A percentile compares a stretch with the other conserved stretches of the same genome.
These are phyloP conservation scores for Drosophila littoralis DNA, from an alignment of 1,140 invertebrate genomes.

Conservation along the genomic window DNA sequence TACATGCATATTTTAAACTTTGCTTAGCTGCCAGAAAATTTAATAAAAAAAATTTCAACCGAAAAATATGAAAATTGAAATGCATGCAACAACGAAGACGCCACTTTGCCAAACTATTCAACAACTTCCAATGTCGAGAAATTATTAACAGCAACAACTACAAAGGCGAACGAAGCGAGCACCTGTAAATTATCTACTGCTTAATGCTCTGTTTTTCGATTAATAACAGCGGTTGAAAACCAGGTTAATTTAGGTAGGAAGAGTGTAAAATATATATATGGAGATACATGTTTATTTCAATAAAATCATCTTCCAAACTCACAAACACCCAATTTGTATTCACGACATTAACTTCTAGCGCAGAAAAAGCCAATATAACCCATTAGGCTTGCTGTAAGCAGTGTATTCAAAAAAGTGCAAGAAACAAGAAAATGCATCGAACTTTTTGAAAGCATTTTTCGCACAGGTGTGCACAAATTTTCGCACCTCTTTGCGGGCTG, in stretches of 20 bases:
- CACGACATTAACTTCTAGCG: no score
- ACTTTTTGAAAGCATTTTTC: slow-evolving; percentile 78
- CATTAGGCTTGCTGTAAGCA: neutral
- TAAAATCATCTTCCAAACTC: no score
- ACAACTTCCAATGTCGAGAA: slow-evolving; percentile 62
- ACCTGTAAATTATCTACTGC: neutral
- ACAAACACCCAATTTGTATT: no score
- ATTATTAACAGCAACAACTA: slow-evolving; percentile 53
- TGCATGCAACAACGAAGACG: slow-evolving; percentile 41
- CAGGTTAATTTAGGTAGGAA: neutral
- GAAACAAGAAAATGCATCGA: slow-evolving; percentile 52
- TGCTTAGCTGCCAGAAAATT: slow-evolving; percentile 54
- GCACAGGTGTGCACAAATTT: slow-evolving; percentile 74
- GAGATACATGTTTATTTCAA: neutral
- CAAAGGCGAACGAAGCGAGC: neutral
- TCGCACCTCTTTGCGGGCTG: slow-evolving; percentile 58
- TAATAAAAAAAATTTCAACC: slow-evolving; percentile 46
- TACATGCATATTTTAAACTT: slow-evolving; percentile 71
- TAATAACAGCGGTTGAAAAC: no score
- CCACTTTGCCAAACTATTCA: slow-evolving; percentile 37
- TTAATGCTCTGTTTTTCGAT: neutral
- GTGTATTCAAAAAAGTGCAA: slow-evolving; percentile 23
- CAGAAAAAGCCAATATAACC: neutral
- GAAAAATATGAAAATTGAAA: slow-evolving; percentile 64
- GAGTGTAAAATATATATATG: neutral